Percentiles rank a stretch among this genome's conserved stretches.
phyloP scores from a whole-genome alignment of 2,888 invertebrate genomes.

The Griposia aprilina region DNA sequence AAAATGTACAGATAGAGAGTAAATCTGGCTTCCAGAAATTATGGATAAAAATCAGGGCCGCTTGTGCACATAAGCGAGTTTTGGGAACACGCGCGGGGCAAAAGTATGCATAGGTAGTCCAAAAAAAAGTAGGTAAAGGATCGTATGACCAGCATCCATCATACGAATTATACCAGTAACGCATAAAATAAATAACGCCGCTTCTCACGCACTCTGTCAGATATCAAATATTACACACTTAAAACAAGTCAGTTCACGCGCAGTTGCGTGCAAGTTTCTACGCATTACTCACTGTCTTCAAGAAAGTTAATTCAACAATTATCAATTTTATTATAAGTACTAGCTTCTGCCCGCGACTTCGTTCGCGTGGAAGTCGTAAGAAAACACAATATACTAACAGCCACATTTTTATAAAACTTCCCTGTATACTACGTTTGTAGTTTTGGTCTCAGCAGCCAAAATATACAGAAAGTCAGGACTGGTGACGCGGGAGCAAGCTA shows the following conservation, averaged over 20 bases:
- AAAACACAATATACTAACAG: not conserved
- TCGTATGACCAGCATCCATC: not conserved
- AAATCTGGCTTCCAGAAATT: not conserved
- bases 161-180: not conserved
- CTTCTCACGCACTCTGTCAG: conserved; percentile 14
- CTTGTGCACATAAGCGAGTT: not conserved
- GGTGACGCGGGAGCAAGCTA: too few relatives aligned
- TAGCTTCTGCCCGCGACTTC: not conserved
- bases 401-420: not conserved
- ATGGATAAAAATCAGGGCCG: not conserved
- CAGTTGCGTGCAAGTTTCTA: conserved; percentile 46
- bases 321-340: not conserved
- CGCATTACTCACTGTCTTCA: conserved; percentile 40
- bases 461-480: too few relatives aligned
- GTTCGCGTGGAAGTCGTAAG: not conserved
- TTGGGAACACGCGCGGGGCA: not conserved
- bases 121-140: too few relatives aligned
- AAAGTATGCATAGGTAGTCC: too few relatives aligned
- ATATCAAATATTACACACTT: conserved; percentile 38
- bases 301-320: conserved; percentile 38
- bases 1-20: not conserved
- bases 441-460: too few relatives aligned
- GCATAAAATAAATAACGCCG: not conserved
- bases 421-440: too few relatives aligned
- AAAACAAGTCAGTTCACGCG: conserved; percentile 27